Evolutionary conservation across 2,888 invertebrate genomes (phyloP).

Genomic region (Xestobium rufovillosum): DNA sequence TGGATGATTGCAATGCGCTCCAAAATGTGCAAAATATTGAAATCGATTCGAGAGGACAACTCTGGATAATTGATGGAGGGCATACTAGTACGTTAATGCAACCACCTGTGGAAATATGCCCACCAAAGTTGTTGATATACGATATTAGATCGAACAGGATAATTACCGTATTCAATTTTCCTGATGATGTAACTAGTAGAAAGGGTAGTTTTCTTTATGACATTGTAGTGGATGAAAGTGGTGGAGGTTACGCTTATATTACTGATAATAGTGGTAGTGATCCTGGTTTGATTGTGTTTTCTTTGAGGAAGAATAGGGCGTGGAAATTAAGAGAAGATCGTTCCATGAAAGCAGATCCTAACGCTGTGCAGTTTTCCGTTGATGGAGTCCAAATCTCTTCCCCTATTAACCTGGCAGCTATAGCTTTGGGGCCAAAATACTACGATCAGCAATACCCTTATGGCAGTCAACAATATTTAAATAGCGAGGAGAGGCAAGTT

Average conservation of each 20-base stretch:
- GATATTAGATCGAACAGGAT: constrained; percentile 56
- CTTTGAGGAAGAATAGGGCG: constrained; percentile 53
- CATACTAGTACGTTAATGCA: constrained; percentile 53
- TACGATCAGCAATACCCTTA: no score
- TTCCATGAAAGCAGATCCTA: constrained; percentile 55
- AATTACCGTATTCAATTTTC: constrained; percentile 51
- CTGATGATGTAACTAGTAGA: constrained; percentile 50
- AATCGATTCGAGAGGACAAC: constrained; percentile 59
- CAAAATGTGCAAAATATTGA: constrained; percentile 71
- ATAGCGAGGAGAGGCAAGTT: constrained; percentile 42
- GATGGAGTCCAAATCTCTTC: constrained; percentile 51
- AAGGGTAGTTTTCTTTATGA: constrained; percentile 61
- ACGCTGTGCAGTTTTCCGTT: constrained; percentile 54
- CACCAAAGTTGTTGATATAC: constrained; percentile 60
- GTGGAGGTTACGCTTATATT: constrained; percentile 61
- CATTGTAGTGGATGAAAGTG: constrained; percentile 63
- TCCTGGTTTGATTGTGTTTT: constrained; percentile 64
- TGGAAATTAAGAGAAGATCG: constrained; percentile 62
- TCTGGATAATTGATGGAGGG: constrained; percentile 66
- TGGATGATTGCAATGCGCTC: constrained; percentile 60
- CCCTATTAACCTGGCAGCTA: constrained; percentile 60
- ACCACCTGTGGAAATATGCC: constrained; percentile 50
- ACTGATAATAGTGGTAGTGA: constrained; percentile 61
- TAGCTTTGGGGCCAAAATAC: constrained; percentile 56
- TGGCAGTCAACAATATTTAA: constrained; percentile 22